Base-by-base conservation (phyloP, 2,113 vertebrate species). In the Tor tambroides region DNA sequence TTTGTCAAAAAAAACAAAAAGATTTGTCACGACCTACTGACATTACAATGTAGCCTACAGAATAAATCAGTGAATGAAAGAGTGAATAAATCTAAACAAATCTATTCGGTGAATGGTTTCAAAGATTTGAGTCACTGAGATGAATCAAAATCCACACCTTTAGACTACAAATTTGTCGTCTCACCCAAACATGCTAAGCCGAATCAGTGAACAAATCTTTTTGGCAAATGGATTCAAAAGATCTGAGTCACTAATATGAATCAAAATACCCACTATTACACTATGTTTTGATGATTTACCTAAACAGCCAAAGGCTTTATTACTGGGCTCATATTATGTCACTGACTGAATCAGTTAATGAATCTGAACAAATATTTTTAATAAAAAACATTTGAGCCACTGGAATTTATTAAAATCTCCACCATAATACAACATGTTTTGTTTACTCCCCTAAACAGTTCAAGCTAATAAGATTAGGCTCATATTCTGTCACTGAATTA, bases 401-500 rank as follows among this genome's bases (percentile, higher is more conserved):
- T 3, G 14, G 15, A 6, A 30, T 69, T 30, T 15, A 69, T 69
- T 28, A 69, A 69, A 69, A 69, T 69, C 28, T 6, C 15, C 6
- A 69, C 5, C 6, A 69, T 69, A 8, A 5, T 9, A 38, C 8
- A 11, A 41, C 19, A 59, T 32, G 30, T 32, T 77, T 85, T n/a
- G n/a, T 35, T 38, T 17, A 87, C 97, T 97, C 91, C 98, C 98
- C 96, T 93, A 96, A 91, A 90, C 97, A 99, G 79, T 94, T 94
- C 28, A 92, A 95, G 85, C 96, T 95, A n/a, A 96, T 96, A 2
- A 92, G 89, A 26, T 93, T 95, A 0, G 95, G 95, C 81, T 99
- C 96, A 69, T 95, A 94, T 38, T 97, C 97, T 3, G 94, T 38
- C 19, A 72, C 15, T 61, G 59, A 72, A 72, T 72, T 19, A 23